A percentile compares a stretch with the other conserved stretches of the same genome.
Conservation (phyloP, 2,113 vertebrate species). For the Vulpes vulpes region DNA sequence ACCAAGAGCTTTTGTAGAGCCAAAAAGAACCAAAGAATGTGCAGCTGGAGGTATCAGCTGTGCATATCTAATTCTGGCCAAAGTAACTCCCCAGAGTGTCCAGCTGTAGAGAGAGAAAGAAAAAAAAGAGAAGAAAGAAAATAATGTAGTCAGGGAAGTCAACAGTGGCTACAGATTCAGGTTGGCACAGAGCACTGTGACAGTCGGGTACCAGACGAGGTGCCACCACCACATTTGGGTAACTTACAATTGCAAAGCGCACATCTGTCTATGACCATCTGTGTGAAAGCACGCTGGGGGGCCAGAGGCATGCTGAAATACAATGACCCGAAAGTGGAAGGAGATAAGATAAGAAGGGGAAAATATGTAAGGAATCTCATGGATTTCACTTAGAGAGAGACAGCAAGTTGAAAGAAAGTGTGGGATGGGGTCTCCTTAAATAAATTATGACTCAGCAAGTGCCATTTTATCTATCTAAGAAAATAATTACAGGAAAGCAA, state of each 20-base stretch:
- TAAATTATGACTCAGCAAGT: conserved; percentile 59
- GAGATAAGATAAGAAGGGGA: conserved; percentile 51
- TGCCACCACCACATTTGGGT: conserved; percentile 59
- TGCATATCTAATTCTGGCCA: conserved; percentile 71
- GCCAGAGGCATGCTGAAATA: conserved; percentile 31
- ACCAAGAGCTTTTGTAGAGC: conserved; percentile 77
- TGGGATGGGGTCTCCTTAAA: conserved; percentile 21
- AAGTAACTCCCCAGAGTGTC: conserved; percentile 70
- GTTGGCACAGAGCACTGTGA: neutral
- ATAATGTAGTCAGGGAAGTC: conserved; percentile 74
- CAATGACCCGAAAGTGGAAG: conserved; percentile 34
- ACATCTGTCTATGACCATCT: conserved; percentile 64
- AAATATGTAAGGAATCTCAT: conserved; percentile 34
- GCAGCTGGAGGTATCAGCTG: conserved; percentile 78
- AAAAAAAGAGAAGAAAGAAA: conserved; percentile 71
- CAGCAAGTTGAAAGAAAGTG: conserved; percentile 44
- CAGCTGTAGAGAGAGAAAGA: conserved; percentile 73
- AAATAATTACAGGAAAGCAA: conserved; percentile 71
- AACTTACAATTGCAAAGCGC: conserved; percentile 54
- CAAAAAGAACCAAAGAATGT: conserved; percentile 79
- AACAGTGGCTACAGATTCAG: neutral
- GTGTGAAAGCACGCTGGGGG: conserved; percentile 23
- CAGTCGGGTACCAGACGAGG: neutral
- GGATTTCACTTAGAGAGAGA: conserved; percentile 49
- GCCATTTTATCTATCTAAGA: conserved; percentile 59